phyloP scores from a whole-genome alignment of 1,140 invertebrate genomes.

The Drosophila obscura region DNA sequence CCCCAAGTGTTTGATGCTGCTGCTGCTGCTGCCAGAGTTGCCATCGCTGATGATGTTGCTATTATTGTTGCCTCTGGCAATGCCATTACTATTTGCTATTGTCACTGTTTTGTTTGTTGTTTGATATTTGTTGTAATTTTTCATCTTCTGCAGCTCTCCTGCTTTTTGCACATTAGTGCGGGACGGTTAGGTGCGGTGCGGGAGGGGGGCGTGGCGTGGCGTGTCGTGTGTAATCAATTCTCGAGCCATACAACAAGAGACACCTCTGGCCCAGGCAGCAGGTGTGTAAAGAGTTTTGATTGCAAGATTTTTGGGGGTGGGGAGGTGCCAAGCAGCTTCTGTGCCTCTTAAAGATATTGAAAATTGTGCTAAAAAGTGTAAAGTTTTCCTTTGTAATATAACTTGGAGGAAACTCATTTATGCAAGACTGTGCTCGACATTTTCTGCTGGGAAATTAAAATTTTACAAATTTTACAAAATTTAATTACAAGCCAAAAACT shows the following conservation, averaged over 20 bases:
- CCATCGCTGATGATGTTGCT: slow-evolving; percentile 23
- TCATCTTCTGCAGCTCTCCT: slow-evolving; percentile 55
- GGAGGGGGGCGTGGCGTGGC: slow-evolving; percentile 17
- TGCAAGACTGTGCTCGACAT: not conserved
- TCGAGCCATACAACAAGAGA: slow-evolving; percentile 28
- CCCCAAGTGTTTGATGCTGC: slow-evolving; percentile 50
- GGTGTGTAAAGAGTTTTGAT: slow-evolving; percentile 43
- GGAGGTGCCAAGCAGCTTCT: too few species aligned
- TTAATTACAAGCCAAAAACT: slow-evolving; percentile 63
- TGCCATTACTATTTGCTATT: slow-evolving; percentile 81
- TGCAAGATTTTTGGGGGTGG: too few species aligned
- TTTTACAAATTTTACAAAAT: slow-evolving; percentile 42
- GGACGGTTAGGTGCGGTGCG: slow-evolving; percentile 13
- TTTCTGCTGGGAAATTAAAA: slow-evolving; percentile 13
- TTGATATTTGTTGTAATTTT: slow-evolving; percentile 81
- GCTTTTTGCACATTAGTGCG: slow-evolving; percentile 53
- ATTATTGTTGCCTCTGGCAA: slow-evolving; percentile 55
- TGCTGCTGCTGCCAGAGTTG: slow-evolving; percentile 28
- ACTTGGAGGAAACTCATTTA: slow-evolving; percentile 13
- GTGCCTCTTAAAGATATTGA: not conserved
- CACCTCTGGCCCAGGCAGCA: slow-evolving; percentile 30
- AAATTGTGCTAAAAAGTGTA: not conserved
- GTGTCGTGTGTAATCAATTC: slow-evolving; percentile 77
- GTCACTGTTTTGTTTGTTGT: slow-evolving; percentile 65
- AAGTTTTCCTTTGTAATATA: not conserved